Conservation (phyloP, 2,888 invertebrate species). For the Platycheirus rosarum region DNA sequence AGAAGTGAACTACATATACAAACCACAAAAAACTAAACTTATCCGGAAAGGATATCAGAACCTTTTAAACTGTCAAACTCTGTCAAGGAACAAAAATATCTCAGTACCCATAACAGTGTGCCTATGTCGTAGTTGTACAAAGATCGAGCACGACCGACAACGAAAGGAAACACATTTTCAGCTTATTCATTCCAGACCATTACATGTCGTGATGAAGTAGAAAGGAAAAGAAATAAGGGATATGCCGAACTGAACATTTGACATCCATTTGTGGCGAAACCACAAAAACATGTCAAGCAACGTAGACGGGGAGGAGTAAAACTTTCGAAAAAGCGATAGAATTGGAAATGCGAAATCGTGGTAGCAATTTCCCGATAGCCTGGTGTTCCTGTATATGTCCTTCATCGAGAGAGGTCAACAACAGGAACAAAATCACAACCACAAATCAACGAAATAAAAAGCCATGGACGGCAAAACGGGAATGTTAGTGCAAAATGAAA, state of each 20-base stretch:
- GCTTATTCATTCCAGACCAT: constrained; percentile 14
- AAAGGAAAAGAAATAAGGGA: neutral
- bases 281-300: constrained; percentile 10
- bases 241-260: constrained; percentile 10
- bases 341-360: neutral
- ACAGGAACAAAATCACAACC: constrained; percentile 22
- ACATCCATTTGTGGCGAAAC: constrained; percentile 5
- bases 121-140: neutral
- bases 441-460: constrained; percentile 17
- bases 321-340: neutral
- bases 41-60: constrained; percentile 12
- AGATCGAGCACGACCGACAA: neutral
- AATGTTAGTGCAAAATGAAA: constrained; percentile 11
- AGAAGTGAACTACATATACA: neutral
- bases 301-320: too few species aligned
- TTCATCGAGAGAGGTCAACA: constrained; percentile 17
- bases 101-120: neutral
- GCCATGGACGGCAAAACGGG: constrained; percentile 4
- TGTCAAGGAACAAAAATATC: neutral
- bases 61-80: constrained; percentile 25
- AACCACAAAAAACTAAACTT: neutral
- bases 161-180: constrained; percentile 2
- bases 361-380: constrained; percentile 2
- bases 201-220: neutral
- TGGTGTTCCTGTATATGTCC: neutral